A percentile compares a stretch with the other conserved stretches of the same genome.
Conservation (phyloP, 1,140 invertebrate genomes). For the Diabrotica undecimpunctata region DNA sequence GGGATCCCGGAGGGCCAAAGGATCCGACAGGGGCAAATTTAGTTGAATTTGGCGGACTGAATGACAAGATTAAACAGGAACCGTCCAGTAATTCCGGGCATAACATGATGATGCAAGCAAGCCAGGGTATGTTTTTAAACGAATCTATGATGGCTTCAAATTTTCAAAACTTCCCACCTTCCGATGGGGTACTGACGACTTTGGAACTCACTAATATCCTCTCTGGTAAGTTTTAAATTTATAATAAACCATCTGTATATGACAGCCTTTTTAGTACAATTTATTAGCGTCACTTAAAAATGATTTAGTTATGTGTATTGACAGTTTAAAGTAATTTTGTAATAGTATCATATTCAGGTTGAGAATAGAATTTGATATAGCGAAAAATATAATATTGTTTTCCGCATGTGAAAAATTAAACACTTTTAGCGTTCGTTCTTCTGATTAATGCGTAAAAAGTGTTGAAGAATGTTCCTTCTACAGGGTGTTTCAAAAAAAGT, state of each 20-base stretch:
- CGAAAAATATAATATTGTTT: no score
- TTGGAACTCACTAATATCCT: slow-evolving; percentile 43
- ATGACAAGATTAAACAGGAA: slow-evolving; percentile 53
- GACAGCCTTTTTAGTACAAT: no score
- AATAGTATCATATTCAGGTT: no score
- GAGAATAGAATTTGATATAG: no score
- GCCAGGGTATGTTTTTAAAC: slow-evolving; percentile 43
- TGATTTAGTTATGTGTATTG: no score
- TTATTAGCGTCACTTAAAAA: no score
- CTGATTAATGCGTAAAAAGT: no score
- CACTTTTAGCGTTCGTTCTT: no score
- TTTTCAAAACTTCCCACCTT: slow-evolving; percentile 42
- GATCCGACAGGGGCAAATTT: slow-evolving; percentile 48
- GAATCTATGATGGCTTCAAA: slow-evolving; percentile 42
- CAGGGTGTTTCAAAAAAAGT: no score
- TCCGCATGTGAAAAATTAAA: no score
- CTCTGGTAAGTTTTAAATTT: slow-evolving; percentile 24
- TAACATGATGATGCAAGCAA: slow-evolving; percentile 39
- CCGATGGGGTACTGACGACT: slow-evolving; percentile 38
- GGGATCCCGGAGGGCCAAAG: slow-evolving; percentile 48
- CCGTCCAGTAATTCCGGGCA: slow-evolving; percentile 48
- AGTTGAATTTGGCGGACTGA: slow-evolving; percentile 51
- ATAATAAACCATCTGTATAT: background rate
- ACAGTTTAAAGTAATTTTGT: no score
- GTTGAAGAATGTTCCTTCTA: no score